Conservation (phyloP, 2,888 invertebrate genomes). For the Balanococcus diminutus region DNA sequence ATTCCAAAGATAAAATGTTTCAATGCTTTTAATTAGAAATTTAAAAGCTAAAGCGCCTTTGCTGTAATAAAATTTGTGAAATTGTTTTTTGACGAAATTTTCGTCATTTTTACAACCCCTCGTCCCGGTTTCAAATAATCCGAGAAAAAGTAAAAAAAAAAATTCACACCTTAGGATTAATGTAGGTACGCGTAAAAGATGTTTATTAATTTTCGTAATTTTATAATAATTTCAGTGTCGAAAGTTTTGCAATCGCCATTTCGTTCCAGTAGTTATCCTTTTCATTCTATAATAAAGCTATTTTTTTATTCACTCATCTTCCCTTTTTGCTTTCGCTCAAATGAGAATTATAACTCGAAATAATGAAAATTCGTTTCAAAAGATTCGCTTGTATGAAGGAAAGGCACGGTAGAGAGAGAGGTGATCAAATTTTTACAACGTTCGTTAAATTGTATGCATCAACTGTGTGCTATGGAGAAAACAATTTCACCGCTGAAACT, state of each 20-base stretch:
- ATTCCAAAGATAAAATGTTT: neutral
- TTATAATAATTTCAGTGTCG: neutral
- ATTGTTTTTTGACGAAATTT: slow-evolving; percentile 11
- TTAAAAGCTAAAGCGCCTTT: neutral
- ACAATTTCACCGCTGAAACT: too few relatives aligned
- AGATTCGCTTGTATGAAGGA: too few relatives aligned
- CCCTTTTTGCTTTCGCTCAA: neutral
- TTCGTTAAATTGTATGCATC: too few relatives aligned
- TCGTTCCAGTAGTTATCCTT: neutral
- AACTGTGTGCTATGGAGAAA: too few relatives aligned
- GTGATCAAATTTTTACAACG: too few relatives aligned
- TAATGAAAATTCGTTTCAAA: too few relatives aligned
- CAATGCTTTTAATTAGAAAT: neutral
- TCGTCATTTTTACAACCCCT: neutral
- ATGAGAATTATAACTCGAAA: neutral
- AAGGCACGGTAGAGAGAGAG: too few relatives aligned
- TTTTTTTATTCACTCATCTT: neutral
- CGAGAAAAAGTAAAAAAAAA: neutral
- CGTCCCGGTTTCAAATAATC: neutral
- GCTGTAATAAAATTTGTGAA: neutral
- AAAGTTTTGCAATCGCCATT: neutral
- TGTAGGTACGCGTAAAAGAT: neutral
- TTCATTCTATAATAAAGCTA: neutral
- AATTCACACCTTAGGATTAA: neutral
- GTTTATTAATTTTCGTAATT: neutral